Evolutionary conservation across 2,888 invertebrate genomes (phyloP), one percentile per base, ranked within the genome.

Genomic region (Tiliacea aurago): DNA sequence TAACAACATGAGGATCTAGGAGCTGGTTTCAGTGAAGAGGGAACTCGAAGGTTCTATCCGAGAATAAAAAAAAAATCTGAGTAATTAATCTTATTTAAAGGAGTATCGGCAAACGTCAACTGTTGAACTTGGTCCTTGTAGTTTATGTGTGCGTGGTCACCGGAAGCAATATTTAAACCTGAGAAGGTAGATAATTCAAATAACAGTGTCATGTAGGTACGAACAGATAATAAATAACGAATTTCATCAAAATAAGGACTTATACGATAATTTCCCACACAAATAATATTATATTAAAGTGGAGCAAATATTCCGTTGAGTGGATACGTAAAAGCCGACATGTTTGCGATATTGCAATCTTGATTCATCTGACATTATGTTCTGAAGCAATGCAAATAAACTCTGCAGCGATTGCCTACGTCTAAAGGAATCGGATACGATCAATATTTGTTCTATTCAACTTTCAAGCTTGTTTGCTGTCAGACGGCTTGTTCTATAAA

Each of bases 321-420:
- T 70, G 83, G 71, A 71, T 78, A 58, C 45, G 45, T 49, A 59
- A 58, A 55, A 71, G 72, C 55, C 37, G 59, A 82, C 55, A 53
- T 83, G 41, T 83, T 41, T 83, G 73, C 67, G 64, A 78, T 65
- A 80, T 83, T 80, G 83, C 79, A 80, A 80, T 78, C 63, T 83
- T 47, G 67, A 78, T 80, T 83, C 64, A 71, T 83, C 67, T 68
- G 83, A 78, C 83, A 68, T 37, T 51, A 70, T 47, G 56, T 66
- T 37, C 59, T 75, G 59, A 43, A 69, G 66, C 47, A 47, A 83
- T 78, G 79, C 68, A 78, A 79, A 79, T 59, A 80, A 83, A 73
- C 37, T 68, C 47, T 28, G 45, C 73, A 45, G 37, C 28, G 79
- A 69, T 78, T 78, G 73, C 80, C 64, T 72, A 56, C 83, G 78